Evolutionary conservation across 2,797 vertebrate genomes (phyloP).

Genomic region (Dipus sagitta): DNA sequence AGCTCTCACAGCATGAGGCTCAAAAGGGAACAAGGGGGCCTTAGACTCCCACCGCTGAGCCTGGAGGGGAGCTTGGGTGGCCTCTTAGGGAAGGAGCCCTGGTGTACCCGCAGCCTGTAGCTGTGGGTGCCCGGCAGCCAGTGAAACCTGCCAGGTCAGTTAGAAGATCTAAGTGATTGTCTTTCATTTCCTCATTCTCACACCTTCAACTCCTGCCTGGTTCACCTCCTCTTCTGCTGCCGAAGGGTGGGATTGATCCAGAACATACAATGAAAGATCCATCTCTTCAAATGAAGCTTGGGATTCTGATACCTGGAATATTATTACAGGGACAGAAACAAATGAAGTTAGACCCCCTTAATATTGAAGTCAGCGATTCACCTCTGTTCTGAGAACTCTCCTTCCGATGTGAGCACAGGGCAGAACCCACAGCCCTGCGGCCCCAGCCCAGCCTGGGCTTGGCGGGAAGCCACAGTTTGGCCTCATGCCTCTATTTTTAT

Average conservation of each 20-base stretch:
- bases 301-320: background rate
- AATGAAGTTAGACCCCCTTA: background rate
- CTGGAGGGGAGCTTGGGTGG: background rate
- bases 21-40: too few relatives aligned
- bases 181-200: conserved; percentile 65
- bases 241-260: background rate
- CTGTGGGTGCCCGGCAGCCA: background rate
- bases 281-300: background rate
- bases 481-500: background rate
- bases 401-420: background rate
- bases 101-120: background rate
- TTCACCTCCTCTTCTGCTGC: background rate
- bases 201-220: background rate
- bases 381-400: background rate
- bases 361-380: background rate
- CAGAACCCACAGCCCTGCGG: rapidly evolving
- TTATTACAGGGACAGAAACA: background rate
- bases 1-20: background rate
- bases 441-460: background rate
- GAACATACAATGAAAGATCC: background rate
- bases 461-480: background rate
- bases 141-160: conserved; percentile 57
- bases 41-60: background rate
- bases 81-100: background rate
- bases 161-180: conserved; percentile 48